Conservation (phyloP, 2,797 vertebrate species). For the Rhinophrynus dorsalis region DNA sequence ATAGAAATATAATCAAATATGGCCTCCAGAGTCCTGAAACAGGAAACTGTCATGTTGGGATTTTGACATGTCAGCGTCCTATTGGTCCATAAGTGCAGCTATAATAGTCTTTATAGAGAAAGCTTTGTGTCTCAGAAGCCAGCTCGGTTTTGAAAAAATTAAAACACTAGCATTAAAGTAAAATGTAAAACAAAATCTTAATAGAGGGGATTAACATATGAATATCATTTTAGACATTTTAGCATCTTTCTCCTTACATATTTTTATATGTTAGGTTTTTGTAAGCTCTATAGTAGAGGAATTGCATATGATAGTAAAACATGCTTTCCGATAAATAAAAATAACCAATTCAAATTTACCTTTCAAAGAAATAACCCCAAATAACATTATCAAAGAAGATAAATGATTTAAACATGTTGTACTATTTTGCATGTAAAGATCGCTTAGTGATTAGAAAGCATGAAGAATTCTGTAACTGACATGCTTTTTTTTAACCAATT, state of each 20-base stretch:
- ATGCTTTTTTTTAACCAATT: background rate
- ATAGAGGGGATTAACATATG: conserved; percentile 12
- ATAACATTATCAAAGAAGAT: background rate
- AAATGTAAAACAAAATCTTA: too few relatives aligned
- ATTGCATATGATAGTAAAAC: conserved; percentile 35
- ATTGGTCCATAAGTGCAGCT: too few relatives aligned
- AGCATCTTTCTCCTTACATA: conserved; percentile 30
- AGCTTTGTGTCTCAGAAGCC: background rate
- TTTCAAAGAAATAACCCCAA: too few relatives aligned
- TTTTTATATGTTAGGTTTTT: background rate
- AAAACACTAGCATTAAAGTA: background rate
- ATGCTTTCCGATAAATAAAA: conserved; percentile 16
- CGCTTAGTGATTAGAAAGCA: conserved; percentile 7
- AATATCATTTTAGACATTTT: background rate
- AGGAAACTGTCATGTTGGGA: background rate
- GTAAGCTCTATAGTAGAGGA: conserved; percentile 12
- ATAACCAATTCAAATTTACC: background rate
- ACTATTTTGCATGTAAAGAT: conserved; percentile 33
- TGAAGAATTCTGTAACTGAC: background rate
- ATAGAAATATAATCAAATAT: too few relatives aligned
- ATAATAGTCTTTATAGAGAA: too few relatives aligned
- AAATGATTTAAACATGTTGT: conserved; percentile 8
- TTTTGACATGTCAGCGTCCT: background rate
- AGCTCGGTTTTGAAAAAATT: background rate
- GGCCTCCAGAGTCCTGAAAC: background rate